Conservation (phyloP, 2,888 invertebrate genomes). For the Ectropis crepuscularia region DNA sequence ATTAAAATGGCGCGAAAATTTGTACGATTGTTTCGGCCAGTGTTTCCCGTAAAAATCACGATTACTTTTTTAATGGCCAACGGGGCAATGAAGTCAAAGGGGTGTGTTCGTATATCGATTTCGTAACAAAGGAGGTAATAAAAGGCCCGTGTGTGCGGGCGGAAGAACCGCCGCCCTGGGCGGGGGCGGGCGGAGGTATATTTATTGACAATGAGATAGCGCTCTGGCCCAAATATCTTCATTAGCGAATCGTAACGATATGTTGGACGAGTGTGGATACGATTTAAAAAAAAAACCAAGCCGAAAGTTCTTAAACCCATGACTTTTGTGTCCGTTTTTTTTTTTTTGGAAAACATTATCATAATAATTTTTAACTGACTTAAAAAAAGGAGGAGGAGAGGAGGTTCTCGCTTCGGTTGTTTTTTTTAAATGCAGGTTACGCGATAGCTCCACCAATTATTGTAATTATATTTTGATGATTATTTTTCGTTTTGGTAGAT, state of each 20-base stretch:
- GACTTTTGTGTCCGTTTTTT: too few species aligned
- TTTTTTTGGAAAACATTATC: too few species aligned
- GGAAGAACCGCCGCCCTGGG: constrained; percentile 51
- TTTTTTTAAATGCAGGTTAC: too few species aligned
- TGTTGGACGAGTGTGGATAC: constrained; percentile 50
- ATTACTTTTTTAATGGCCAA: constrained; percentile 25
- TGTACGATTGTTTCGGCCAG: constrained; percentile 1
- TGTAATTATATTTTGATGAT: too few species aligned
- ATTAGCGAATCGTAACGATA: constrained; percentile 64
- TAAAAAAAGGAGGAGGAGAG: too few species aligned
- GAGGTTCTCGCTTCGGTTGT: too few species aligned
- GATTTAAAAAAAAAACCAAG: constrained; percentile 12
- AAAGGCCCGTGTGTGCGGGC: constrained; percentile 38
- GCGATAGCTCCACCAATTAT: too few species aligned
- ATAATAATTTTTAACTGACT: too few species aligned
- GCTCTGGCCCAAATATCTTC: constrained; percentile 67
- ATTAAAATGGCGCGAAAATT: neutral
- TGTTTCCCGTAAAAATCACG: neutral
- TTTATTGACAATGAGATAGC: constrained; percentile 71
- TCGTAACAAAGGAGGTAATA: constrained; percentile 43
- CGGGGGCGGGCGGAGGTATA: constrained; percentile 54
- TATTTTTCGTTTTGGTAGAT: too few species aligned
- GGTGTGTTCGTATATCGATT: constrained; percentile 42
- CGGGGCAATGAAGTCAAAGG: constrained; percentile 24
- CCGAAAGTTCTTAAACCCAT: too few species aligned